phyloP scores from a whole-genome alignment of 1,140 invertebrate species.

The Drosophila sechellia region DNA sequence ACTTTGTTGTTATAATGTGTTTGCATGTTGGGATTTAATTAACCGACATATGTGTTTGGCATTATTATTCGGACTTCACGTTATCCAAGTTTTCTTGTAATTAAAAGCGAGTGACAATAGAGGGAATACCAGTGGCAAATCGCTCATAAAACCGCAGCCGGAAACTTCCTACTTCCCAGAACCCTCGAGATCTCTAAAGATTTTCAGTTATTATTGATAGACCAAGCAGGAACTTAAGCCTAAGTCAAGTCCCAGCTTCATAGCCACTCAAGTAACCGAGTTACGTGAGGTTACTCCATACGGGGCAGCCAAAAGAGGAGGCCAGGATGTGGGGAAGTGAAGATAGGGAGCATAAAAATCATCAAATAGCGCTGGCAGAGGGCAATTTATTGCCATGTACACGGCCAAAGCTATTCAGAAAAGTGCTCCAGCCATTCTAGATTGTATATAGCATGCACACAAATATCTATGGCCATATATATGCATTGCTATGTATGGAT shows the following conservation, averaged over 20 bases:
- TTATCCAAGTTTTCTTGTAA: not conserved
- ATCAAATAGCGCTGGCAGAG: slow-evolving; percentile 41
- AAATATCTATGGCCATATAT: slow-evolving; percentile 31
- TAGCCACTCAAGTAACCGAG: slow-evolving; percentile 42
- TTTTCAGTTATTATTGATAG: slow-evolving; percentile 29
- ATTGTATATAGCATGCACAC: slow-evolving; percentile 40
- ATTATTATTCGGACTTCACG: not conserved
- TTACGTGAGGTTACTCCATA: slow-evolving; percentile 27
- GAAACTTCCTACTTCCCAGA: not conserved
- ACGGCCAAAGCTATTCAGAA: slow-evolving; percentile 40
- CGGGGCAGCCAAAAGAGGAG: not conserved
- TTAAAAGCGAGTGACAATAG: no score
- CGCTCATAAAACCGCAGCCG: not conserved
- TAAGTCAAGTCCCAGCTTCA: slow-evolving; percentile 18
- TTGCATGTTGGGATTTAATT: not conserved
- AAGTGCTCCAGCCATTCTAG: slow-evolving; percentile 24
- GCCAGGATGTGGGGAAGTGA: slow-evolving; percentile 1
- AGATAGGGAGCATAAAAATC: slow-evolving; percentile 32
- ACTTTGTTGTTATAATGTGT: not conserved
- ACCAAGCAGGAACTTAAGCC: not conserved
- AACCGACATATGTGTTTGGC: not conserved
- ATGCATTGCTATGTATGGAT: slow-evolving; percentile 24
- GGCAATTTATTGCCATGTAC: slow-evolving; percentile 71
- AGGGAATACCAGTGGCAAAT: no score
- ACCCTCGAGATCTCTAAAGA: slow-evolving; percentile 1